Evolutionary conservation across 1,140 invertebrate genomes (phyloP).

Genomic region (Panulirus ornatus): DNA sequence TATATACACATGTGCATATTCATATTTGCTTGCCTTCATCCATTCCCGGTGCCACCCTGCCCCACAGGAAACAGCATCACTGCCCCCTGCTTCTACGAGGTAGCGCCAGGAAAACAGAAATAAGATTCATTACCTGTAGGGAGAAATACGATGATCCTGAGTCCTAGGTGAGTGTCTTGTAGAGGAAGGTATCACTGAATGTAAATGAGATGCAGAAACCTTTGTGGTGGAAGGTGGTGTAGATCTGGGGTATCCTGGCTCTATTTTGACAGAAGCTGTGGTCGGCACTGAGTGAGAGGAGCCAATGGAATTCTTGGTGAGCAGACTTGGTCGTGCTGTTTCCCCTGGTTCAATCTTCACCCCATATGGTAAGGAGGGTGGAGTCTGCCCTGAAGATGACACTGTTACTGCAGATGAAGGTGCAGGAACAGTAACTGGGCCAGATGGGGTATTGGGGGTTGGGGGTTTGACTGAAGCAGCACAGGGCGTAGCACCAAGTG

Average conservation of each 20-base stretch:
- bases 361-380: slow-evolving; percentile 53
- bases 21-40: too few species aligned
- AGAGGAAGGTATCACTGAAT: slow-evolving; percentile 52
- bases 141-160: slow-evolving; percentile 66
- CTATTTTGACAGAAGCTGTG: slow-evolving; percentile 60
- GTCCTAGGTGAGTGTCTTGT: slow-evolving; percentile 64
- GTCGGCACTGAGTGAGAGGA: slow-evolving; percentile 57
- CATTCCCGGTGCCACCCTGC: too few species aligned
- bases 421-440: slow-evolving; percentile 36
- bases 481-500: slow-evolving; percentile 52
- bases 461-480: slow-evolving; percentile 58
- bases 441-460: slow-evolving; percentile 17
- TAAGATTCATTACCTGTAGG: slow-evolving; percentile 49
- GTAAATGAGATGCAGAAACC: slow-evolving; percentile 58
- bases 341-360: slow-evolving; percentile 66
- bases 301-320: slow-evolving; percentile 16
- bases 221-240: slow-evolving; percentile 62
- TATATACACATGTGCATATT: too few species aligned
- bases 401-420: slow-evolving; percentile 49
- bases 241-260: slow-evolving; percentile 59
- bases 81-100: too few species aligned
- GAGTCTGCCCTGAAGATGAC: slow-evolving; percentile 18
- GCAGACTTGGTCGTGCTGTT: slow-evolving; percentile 30
- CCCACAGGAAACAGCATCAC: too few species aligned
- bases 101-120: too few species aligned